Conservation (phyloP, 2,797 vertebrate species). For the Coregonus sp. region DNA sequence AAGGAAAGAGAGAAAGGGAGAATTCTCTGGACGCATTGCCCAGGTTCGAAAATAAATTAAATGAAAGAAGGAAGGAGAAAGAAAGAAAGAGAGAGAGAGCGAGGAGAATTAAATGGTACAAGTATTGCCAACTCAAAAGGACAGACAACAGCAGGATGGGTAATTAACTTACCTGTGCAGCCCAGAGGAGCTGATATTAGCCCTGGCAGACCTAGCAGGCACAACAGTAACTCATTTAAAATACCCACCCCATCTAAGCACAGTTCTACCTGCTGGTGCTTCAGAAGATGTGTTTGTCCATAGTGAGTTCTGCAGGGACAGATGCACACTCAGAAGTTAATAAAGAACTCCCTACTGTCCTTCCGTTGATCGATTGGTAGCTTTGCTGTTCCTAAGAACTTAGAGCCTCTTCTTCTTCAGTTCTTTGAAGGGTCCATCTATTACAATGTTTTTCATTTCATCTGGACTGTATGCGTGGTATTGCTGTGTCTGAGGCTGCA, state of each 20-base stretch:
- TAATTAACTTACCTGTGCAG: conserved; percentile 49
- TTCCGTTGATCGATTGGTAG: conserved; percentile 58
- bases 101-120: conserved; percentile 23
- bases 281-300: conserved; percentile 63
- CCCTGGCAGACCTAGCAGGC: conserved; percentile 30
- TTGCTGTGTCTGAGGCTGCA: conserved; percentile 61
- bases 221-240: conserved; percentile 61
- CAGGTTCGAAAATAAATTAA: not conserved
- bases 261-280: conserved; percentile 70
- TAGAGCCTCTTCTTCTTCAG: conserved; percentile 32
- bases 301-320: conserved; percentile 56
- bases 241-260: conserved; percentile 60
- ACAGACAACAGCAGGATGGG: conserved; percentile 31
- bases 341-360: conserved; percentile 62
- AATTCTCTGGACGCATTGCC: not conserved
- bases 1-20: not conserved
- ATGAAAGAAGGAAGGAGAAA: not conserved
- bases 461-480: conserved; percentile 63
- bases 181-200: conserved; percentile 54
- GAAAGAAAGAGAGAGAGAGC: not conserved
- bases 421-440: conserved; percentile 45
- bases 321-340: conserved; percentile 65
- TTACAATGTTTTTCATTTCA: conserved; percentile 66
- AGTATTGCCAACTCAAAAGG: not conserved
- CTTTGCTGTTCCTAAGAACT: not conserved